Evolutionary conservation across 2,888 invertebrate genomes (phyloP).

Genomic region (Thereva unica): DNA sequence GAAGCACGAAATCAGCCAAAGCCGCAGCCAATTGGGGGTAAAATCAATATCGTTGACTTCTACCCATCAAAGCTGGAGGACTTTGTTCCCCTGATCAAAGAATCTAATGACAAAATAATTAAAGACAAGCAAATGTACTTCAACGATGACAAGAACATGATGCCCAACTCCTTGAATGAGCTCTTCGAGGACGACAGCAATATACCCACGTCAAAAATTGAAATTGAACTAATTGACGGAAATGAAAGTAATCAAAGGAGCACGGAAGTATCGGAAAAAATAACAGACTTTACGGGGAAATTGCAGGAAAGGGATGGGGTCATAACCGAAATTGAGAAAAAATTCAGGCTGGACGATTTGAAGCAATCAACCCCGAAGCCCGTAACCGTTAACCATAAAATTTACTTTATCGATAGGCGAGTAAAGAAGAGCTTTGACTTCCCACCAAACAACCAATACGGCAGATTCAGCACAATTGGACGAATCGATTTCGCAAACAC

Average conservation of each 20-base stretch:
- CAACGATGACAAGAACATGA: conserved; percentile 42
- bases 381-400: conserved; percentile 44
- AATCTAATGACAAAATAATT: conserved; percentile 50
- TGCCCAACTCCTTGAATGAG: conserved; percentile 42
- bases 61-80: conserved; percentile 55
- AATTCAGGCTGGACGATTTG: conserved; percentile 53
- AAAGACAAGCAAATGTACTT: conserved; percentile 44
- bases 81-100: conserved; percentile 51
- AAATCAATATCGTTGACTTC: conserved; percentile 55
- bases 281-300: conserved; percentile 51
- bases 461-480: conserved; percentile 39
- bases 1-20: neutral
- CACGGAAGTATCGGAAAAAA: conserved; percentile 24
- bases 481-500: conserved; percentile 56
- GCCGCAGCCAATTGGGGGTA: conserved; percentile 44
- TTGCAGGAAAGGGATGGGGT: conserved; percentile 56
- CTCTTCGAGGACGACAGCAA: conserved; percentile 36
- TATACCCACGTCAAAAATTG: conserved; percentile 43
- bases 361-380: conserved; percentile 30
- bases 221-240: conserved; percentile 44
- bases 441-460: neutral
- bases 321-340: conserved; percentile 57
- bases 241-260: conserved; percentile 24
- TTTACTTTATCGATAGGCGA: conserved; percentile 54
- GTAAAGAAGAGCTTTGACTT: conserved; percentile 54